Evolutionary conservation across 2,888 invertebrate species (phyloP).

Genomic region (Ophraella communa): DNA sequence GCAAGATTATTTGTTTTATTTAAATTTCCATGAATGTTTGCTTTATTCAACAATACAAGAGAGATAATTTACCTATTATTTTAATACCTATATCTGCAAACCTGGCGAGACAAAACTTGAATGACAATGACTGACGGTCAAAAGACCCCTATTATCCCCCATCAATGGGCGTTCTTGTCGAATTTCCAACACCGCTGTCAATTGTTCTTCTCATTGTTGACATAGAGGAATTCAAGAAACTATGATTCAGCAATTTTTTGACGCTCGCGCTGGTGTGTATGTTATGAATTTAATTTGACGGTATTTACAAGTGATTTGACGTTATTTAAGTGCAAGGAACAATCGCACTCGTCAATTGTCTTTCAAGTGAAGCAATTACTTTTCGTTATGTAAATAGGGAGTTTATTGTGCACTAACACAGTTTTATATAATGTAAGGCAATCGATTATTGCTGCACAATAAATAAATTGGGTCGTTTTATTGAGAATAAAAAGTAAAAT

Average conservation of each 20-base stretch:
- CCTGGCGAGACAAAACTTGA: not conserved
- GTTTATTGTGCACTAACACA: too few relatives aligned
- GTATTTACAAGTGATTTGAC: constrained; percentile 28
- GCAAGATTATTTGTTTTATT: too few relatives aligned
- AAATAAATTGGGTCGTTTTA: too few relatives aligned
- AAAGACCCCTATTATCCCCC: constrained; percentile 8
- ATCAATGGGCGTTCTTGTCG: constrained; percentile 6
- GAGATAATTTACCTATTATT: not conserved
- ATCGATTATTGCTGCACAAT: too few relatives aligned
- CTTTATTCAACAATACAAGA: not conserved
- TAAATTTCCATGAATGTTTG: too few relatives aligned
- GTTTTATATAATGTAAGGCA: too few relatives aligned
- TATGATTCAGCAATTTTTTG: constrained; percentile 19
- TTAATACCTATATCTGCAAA: not conserved
- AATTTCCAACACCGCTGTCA: constrained; percentile 21
- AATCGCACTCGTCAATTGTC: constrained; percentile 31
- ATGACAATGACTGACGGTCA: not conserved
- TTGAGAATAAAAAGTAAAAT: too few relatives aligned
- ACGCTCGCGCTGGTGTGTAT: constrained; percentile 12
- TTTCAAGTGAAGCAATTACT: constrained; percentile 28
- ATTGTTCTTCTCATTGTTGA: constrained; percentile 25
- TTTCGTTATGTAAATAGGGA: constrained; percentile 20
- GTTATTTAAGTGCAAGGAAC: constrained; percentile 19
- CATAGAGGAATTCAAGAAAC: constrained; percentile 26
- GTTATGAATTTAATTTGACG: constrained; percentile 25